Base-by-base conservation (phyloP, 2,797 vertebrate genomes). In the Myoxocephalus aenaeus region DNA sequence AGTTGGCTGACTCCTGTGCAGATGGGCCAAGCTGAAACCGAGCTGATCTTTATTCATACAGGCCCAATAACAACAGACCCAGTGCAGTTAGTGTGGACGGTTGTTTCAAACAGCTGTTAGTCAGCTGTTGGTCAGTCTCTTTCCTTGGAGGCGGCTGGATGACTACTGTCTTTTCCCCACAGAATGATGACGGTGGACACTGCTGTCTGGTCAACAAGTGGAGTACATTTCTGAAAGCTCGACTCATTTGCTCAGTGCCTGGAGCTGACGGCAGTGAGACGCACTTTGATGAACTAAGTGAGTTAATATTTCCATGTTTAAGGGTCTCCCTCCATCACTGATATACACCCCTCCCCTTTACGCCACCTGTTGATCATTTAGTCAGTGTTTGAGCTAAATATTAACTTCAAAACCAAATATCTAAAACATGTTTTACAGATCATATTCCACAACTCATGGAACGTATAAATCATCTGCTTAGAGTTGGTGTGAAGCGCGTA, bases 131-230 rank as follows among this genome's bases (percentile, higher is more conserved):
- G 57, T 74, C 17, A 34, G 64, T 70, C 69, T 57, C 15, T 18
- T 75, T 17, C 13, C 6, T 13, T 29, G 32, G 61, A 81, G 65
- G 53, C 68, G 62, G 70, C 61, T 87, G 25, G 56, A 44, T 77
- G 73, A 78, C 67, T 57, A 12, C 62, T 62, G 70, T 75, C 42
- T 78, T 53, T 29, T 85, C 46, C 1, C 79, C 76, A 18, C 94
- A 98, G 98, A 99, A 99, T 0, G 98, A 99, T 0, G 98, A 99
- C 0, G 98, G 98, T 0, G 98, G 98, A 74, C 98, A 99, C 92
- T 99, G 98, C 92, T 99, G 98, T 83, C 95, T 99, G 72, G 98
- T 99, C 73, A 99, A 99, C 91, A 99, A 99, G 88, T 99, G 98
- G 98, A 99, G 98, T 94, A 99, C 97, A 0, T 99, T 99, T 89